A percentile compares a stretch with the other conserved stretches of the same genome.
These are phyloP conservation scores for Falcaria lacertinaria DNA, from an alignment of 2,888 invertebrate species.

Conservation along the genomic window DNA sequence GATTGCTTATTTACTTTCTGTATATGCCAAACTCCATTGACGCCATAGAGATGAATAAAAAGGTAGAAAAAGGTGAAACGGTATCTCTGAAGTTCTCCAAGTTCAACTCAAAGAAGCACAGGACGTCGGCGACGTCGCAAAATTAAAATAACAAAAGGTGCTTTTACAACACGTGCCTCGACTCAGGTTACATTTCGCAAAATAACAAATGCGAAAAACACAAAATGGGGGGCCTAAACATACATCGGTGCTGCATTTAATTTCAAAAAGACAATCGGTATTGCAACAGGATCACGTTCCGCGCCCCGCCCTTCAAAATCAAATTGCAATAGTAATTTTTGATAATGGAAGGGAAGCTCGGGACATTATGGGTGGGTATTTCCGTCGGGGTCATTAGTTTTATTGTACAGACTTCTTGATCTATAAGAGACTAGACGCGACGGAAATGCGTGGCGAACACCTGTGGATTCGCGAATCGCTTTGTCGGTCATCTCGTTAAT, in stretches of 20 bases:
- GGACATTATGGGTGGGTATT: constrained; percentile 65
- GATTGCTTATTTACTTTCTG: too few species aligned
- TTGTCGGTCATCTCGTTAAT: constrained; percentile 49
- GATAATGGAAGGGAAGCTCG: constrained; percentile 65
- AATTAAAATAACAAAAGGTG: constrained; percentile 58
- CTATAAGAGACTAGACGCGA: constrained; percentile 46
- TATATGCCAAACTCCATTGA: too few species aligned
- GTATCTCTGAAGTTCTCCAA: constrained; percentile 8
- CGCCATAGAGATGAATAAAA: constrained; percentile 4
- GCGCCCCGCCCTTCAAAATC: constrained; percentile 53
- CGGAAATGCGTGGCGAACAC: constrained; percentile 46
- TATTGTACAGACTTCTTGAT: constrained; percentile 52
- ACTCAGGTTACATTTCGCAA: constrained; percentile 61
- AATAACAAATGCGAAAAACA: constrained; percentile 50
- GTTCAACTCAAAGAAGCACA: constrained; percentile 19
- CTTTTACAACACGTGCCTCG: constrained; percentile 61
- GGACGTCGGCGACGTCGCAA: constrained; percentile 44
- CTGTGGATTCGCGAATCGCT: constrained; percentile 59
- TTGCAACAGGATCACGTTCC: constrained; percentile 57
- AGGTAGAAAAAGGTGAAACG: constrained; percentile 7
- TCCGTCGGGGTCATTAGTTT: constrained; percentile 61
- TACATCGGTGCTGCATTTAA: constrained; percentile 53
- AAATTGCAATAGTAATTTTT: constrained; percentile 73
- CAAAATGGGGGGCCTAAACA: constrained; percentile 51
- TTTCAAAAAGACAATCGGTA: constrained; percentile 67